Conservation (phyloP, 2,797 vertebrate species). For the Lindbergichthys nudifrons region DNA sequence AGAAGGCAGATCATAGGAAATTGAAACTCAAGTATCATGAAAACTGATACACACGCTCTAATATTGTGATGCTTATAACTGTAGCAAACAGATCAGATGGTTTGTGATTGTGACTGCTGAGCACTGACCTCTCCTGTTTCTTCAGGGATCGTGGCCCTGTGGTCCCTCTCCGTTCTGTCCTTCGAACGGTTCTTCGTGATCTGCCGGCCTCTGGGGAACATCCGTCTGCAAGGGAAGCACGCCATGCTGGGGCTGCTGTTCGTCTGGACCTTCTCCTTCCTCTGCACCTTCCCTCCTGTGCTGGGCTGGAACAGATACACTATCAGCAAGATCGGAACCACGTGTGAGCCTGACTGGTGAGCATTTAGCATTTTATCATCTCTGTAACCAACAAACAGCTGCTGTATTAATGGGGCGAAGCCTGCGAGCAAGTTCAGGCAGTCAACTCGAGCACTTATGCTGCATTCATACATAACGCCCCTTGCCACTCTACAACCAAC, state of each 20-base stretch:
- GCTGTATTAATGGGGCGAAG: too few species aligned
- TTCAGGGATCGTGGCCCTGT: conserved; percentile 91
- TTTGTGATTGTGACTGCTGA: conserved; percentile 3
- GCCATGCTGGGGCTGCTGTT: conserved; percentile 88
- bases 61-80: background rate
- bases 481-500: too few species aligned
- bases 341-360: conserved; percentile 96
- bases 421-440: too few species aligned
- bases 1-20: too few species aligned
- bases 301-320: conserved; percentile 95
- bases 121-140: conserved; percentile 36
- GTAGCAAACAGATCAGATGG: too few species aligned
- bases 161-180: conserved; percentile 92
- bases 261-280: conserved; percentile 92
- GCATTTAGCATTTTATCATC: conserved; percentile 37
- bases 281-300: conserved; percentile 91
- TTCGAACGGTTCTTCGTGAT: conserved; percentile 91
- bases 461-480: too few species aligned
- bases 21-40: too few species aligned
- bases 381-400: background rate
- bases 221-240: conserved; percentile 83
- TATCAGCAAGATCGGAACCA: conserved; percentile 93
- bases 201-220: conserved; percentile 87
- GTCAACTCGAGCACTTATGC: too few species aligned
- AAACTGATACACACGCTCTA: background rate